These are phyloP conservation scores for Sarcophaga carnaria DNA, from an alignment of 2,888 invertebrate genomes.

Conservation along the genomic window DNA sequence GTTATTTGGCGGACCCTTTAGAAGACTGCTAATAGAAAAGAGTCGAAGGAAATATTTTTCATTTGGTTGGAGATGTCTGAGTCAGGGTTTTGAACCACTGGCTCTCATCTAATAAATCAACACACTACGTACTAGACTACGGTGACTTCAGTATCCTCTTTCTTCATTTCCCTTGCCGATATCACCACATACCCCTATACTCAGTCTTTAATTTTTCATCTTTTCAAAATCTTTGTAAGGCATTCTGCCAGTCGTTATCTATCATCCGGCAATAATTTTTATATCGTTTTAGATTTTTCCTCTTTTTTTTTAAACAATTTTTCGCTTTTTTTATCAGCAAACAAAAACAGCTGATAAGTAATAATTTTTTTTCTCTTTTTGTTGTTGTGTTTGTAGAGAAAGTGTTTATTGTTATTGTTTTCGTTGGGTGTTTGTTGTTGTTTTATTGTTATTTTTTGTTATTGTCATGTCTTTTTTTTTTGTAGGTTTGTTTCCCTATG, in stretches of 20 bases:
- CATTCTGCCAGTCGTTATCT: not conserved
- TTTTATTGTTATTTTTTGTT: not conserved
- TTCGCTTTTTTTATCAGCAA: not conserved
- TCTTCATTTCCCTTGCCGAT: too few species aligned
- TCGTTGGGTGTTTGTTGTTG: not conserved
- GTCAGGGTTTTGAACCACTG: too few species aligned
- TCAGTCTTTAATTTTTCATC: not conserved
- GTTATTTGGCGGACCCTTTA: too few species aligned
- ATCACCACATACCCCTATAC: too few species aligned
- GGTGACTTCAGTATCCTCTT: too few species aligned
- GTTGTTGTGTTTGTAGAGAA: not conserved
- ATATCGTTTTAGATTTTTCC: not conserved
- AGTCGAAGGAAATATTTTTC: too few species aligned
- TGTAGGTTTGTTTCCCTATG: not conserved
- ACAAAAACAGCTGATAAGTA: constrained; percentile 7
- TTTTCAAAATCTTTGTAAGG: not conserved
- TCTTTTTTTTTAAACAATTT: not conserved
- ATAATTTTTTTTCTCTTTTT: constrained; percentile 17
- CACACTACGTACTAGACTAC: too few species aligned
- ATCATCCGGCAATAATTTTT: not conserved
- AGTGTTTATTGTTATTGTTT: constrained; percentile 12
- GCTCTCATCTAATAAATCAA: too few species aligned
- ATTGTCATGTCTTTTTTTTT: not conserved
- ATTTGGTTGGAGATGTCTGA: too few species aligned
- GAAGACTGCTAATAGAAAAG: too few species aligned